These are phyloP conservation scores for Gibbula magus DNA, from an alignment of 2,888 invertebrate species.

Conservation along the genomic window DNA sequence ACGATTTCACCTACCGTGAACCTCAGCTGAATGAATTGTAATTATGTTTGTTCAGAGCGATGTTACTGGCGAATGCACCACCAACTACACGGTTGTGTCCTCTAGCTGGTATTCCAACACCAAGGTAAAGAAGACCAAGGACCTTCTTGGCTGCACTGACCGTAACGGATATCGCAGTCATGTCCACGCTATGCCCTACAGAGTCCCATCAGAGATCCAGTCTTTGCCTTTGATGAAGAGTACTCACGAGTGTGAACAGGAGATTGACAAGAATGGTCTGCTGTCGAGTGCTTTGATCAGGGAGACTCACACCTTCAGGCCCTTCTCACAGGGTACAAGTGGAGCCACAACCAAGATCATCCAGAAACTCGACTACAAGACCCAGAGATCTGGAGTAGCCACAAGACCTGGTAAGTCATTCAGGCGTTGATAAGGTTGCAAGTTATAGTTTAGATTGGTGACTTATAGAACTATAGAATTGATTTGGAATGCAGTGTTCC, in stretches of 20 bases:
- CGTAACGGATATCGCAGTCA: constrained; percentile 66
- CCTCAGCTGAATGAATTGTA: too few relatives aligned
- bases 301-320: constrained; percentile 85
- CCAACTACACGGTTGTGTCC: constrained; percentile 79
- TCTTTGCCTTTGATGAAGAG: constrained; percentile 75
- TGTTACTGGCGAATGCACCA: constrained; percentile 88
- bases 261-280: constrained; percentile 81
- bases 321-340: constrained; percentile 80
- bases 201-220: constrained; percentile 65
- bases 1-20: too few relatives aligned
- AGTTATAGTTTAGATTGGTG: too few relatives aligned
- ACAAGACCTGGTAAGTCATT: constrained; percentile 31
- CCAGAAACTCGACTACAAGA: constrained; percentile 68
- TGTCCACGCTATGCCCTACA: constrained; percentile 70
- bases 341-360: constrained; percentile 76
- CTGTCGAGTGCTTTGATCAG: constrained; percentile 81
- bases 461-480: too few relatives aligned
- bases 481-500: too few relatives aligned
- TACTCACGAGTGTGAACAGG: constrained; percentile 81
- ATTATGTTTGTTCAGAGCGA: constrained; percentile 79
- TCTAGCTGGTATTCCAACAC: constrained; percentile 53
- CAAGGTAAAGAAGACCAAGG: constrained; percentile 67
- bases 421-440: constrained; percentile 32
- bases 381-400: constrained; percentile 18
- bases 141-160: constrained; percentile 67